Evolutionary conservation across 2,888 invertebrate species (phyloP), one percentile per base, ranked within the genome.

Genomic region (Achlya flavicornis): DNA sequence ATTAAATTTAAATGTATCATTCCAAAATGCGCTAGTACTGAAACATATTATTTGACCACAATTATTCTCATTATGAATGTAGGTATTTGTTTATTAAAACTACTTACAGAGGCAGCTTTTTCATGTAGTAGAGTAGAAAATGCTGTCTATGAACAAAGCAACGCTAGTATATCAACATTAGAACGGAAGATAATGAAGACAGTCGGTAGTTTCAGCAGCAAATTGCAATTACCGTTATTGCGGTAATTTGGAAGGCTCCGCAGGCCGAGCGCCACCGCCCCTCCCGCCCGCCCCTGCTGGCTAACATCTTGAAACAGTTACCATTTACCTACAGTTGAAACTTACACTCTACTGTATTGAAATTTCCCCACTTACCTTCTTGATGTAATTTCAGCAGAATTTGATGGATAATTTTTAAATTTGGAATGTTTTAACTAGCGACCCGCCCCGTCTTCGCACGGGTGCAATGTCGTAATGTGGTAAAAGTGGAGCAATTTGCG

Each of bases 161-260:
- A 69, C 65, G 63, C 53, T 75, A 78, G 69, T 84, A 79, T 83
- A 84, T 84, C 84, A 86, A 85, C 83, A 84, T 87, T 87, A 86
- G 80, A 78, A 77, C 79, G 77, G 82, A 80, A 84, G 78, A 81
- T 81, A 88, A 86, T 85, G 86, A 87, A 90, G 90, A 86, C 85
- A 80, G 86, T 80, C 79, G 80, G 83, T 86, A 86, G 87, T 91
- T 88, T 84, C 85, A 83, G 79, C 78, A 79, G 87, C 86, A 88
- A 89, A 89, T 89, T 87, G 89, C 89, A 90, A 91, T 91, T 91
- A 91, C 87, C 81, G 85, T 90, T 89, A 90, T 90, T 85, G 87
- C 86, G 81, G 90, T 87, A 88, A 91, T 91, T 91, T 89, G 79
- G 85, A 78, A 53, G 79, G 82, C 79, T 76, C 76, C 71, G 73